Evolutionary conservation across 2,888 invertebrate species (phyloP).

Genomic region (Chironomus riparius): DNA sequence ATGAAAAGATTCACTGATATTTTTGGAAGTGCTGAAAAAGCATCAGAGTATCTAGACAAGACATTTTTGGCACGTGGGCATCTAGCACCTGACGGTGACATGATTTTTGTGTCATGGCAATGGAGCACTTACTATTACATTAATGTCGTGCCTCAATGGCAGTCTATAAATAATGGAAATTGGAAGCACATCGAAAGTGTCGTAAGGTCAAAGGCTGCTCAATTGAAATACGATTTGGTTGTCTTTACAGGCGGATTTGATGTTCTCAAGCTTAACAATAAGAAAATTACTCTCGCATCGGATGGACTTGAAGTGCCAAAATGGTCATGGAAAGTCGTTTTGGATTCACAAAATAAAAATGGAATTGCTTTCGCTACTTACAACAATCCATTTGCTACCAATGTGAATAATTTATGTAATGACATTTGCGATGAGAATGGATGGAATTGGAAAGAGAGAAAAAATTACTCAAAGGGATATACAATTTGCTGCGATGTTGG

Average conservation of each 20-base stretch:
- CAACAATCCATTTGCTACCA: slow-evolving; percentile 43
- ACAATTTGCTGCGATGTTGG: slow-evolving; percentile 31
- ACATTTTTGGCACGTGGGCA: slow-evolving; percentile 43
- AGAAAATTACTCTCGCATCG: slow-evolving; percentile 38
- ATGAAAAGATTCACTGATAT: slow-evolving; percentile 35
- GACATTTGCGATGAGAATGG: slow-evolving; percentile 38
- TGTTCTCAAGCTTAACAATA: slow-evolving; percentile 37
- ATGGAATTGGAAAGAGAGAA: slow-evolving; percentile 33
- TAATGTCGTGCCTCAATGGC: slow-evolving; percentile 46
- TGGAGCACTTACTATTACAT: slow-evolving; percentile 44
- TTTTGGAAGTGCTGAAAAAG: slow-evolving; percentile 33
- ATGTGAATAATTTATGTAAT: slow-evolving; percentile 33
- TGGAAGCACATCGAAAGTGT: slow-evolving; percentile 42
- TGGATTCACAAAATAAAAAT: slow-evolving; percentile 34
- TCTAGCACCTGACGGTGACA: slow-evolving; percentile 45
- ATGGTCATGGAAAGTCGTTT: slow-evolving; percentile 43
- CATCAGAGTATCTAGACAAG: slow-evolving; percentile 34
- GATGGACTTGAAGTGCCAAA: slow-evolving; percentile 41
- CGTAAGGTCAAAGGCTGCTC: slow-evolving; percentile 38
- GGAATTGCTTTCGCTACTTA: slow-evolving; percentile 43
- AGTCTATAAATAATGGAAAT: slow-evolving; percentile 42
- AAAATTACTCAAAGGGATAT: slow-evolving; percentile 29
- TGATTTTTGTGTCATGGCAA: slow-evolving; percentile 42
- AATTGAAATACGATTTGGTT: slow-evolving; percentile 35
- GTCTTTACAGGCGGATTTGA: slow-evolving; percentile 43